Base-by-base conservation (phyloP, 2,797 vertebrate species). In the Prunella strophiata region DNA sequence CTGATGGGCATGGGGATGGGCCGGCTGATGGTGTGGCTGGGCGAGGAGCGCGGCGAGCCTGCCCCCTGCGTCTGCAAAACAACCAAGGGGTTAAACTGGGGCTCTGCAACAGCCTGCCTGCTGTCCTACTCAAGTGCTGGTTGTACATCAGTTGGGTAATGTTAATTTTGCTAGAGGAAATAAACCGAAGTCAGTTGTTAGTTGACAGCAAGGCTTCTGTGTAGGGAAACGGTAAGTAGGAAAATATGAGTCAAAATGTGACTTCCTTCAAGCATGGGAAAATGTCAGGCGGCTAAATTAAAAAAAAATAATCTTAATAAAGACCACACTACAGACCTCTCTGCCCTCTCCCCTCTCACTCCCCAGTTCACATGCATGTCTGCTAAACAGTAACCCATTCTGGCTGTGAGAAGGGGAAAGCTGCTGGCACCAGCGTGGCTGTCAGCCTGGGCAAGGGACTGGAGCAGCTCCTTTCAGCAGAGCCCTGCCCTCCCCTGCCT, bases 1-100 rank as follows among this genome's bases (percentile, higher is more conserved):
- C 99, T 98, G 96, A 99, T 98, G 8, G 99, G 99, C 97, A 99
- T 99, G 76, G 99, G 99, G 89, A 99, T 99, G 9, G 98, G 98
- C 57, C 99, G 98, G 97, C 98, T 99, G 97, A 98, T 98, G 73
- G 99, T 99, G 98, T 99, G 99, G 97, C 99, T 99, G 90, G 99
- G 99, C 38, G 99, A 99, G 75, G 99, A 99, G 84, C 99, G 99
- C 10, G 99, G 99, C 63, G 99, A 99, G 75, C 99, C 98, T 23
- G 99, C 98, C 66, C 99, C 99, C 98, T 99, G 99, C 91, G 99
- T 99, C 99, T 99, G 98, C 52, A 98, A 97, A 94, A 89, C 73
- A 95, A 91, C 2, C 62, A 88, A 77, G 23, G n/a, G 43, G 52
- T 98, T 96, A 96, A 95, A 67, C 26, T 47, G 55, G 50, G 63